Percentiles rank a stretch among this genome's conserved stretches.
These are phyloP conservation scores for Eucera pruinosa DNA, from an alignment of 2,888 invertebrate species.

Conservation along the genomic window DNA sequence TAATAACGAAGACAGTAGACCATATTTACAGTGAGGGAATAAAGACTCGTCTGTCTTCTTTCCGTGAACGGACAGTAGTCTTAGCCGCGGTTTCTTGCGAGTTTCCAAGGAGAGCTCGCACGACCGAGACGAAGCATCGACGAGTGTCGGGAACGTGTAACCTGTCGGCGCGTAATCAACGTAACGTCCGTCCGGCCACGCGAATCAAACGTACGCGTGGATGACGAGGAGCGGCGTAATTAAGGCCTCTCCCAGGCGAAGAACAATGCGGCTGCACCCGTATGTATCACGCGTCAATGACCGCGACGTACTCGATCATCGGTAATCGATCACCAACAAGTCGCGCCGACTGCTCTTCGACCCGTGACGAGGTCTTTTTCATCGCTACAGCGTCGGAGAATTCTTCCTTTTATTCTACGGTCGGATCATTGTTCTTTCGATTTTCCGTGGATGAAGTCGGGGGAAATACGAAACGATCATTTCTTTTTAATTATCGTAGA, in stretches of 20 bases:
- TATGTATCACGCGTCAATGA: constrained; percentile 41
- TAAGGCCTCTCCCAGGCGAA: constrained; percentile 64
- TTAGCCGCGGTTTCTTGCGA: too few relatives aligned
- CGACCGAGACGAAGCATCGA: constrained; percentile 52
- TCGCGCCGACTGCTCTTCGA: background rate
- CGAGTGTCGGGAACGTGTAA: constrained; percentile 64
- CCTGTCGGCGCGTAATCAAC: constrained; percentile 74
- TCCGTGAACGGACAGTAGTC: too few relatives aligned
- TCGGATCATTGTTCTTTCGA: background rate
- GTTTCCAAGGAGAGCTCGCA: too few relatives aligned
- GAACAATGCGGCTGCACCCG: constrained; percentile 63
- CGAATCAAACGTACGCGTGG: constrained; percentile 63
- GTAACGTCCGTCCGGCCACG: constrained; percentile 66
- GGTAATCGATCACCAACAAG: constrained; percentile 23
- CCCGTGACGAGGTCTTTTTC: constrained; percentile 1
- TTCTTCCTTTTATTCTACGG: background rate
- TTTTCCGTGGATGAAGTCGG: background rate
- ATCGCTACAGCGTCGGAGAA: too few relatives aligned
- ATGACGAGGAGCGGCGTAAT: constrained; percentile 56
- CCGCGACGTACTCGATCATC: constrained; percentile 30
- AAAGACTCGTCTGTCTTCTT: too few relatives aligned
- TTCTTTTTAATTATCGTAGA: too few relatives aligned
- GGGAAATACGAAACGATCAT: background rate
- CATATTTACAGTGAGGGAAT: too few relatives aligned
- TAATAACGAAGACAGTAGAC: too few relatives aligned